These are phyloP conservation scores for Oscheius sp. DNA, from an alignment of 2,888 invertebrate genomes.

Conservation along the genomic window DNA sequence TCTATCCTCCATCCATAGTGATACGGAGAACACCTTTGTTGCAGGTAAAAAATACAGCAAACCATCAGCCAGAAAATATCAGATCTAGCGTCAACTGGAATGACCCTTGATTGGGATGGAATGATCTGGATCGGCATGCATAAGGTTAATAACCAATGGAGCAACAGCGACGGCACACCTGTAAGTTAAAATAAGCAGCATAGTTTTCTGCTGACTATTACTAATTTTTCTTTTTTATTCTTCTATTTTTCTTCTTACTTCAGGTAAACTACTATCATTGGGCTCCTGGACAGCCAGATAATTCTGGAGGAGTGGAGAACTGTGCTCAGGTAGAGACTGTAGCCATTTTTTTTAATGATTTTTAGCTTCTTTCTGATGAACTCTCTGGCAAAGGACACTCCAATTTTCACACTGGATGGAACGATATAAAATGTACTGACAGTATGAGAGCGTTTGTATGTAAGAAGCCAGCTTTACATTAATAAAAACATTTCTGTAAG, in stretches of 20 bases:
- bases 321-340: slow-evolving; percentile 4
- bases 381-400: slow-evolving; percentile 14
- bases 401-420: slow-evolving; percentile 23
- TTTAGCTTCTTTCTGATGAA: slow-evolving; percentile 16
- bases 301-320: slow-evolving; percentile 18
- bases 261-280: slow-evolving; percentile 25
- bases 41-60: not conserved
- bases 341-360: not conserved
- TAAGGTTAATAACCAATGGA: slow-evolving; percentile 24
- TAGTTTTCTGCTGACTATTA: no score
- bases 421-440: slow-evolving; percentile 21
- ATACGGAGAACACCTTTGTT: slow-evolving; percentile 22
- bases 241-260: not conserved
- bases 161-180: slow-evolving; percentile 11
- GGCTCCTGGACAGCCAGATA: slow-evolving; percentile 24
- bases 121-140: slow-evolving; percentile 32
- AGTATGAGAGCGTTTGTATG: slow-evolving; percentile 23
- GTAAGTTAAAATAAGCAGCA: slow-evolving; percentile 6
- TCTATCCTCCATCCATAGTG: slow-evolving; percentile 26
- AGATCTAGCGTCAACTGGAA: slow-evolving; percentile 25
- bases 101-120: slow-evolving; percentile 17
- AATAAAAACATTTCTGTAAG: not conserved
- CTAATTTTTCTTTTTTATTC: not conserved
- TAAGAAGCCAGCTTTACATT: slow-evolving; percentile 19
- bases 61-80: no score